These are phyloP conservation scores for Sebastes kiyomatsui DNA, from an alignment of 2,797 vertebrate genomes.

Conservation along the genomic window DNA sequence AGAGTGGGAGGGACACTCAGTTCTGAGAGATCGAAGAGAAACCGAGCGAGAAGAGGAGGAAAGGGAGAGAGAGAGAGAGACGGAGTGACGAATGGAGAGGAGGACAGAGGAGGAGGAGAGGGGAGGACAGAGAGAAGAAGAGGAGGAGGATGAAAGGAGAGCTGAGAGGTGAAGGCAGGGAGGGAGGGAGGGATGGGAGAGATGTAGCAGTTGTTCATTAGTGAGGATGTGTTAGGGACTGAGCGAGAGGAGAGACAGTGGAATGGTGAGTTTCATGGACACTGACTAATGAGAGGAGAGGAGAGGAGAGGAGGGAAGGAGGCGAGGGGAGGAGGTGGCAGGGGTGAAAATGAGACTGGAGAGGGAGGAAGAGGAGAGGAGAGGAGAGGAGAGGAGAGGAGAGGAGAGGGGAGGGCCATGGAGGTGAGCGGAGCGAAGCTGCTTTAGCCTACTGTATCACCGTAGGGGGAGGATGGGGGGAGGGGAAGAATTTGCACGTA, in stretches of 20 bases:
- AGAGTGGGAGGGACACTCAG: slow-evolving; percentile 49
- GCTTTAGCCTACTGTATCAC: slow-evolving; percentile 55
- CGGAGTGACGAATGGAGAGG: slow-evolving; percentile 3
- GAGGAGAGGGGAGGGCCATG: slow-evolving; percentile 3
- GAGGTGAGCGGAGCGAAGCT: slow-evolving; percentile 62
- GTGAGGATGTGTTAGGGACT: slow-evolving; percentile 53
- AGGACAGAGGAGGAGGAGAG: slow-evolving; percentile 4
- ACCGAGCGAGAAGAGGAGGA: slow-evolving; percentile 24
- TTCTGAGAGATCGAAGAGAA: slow-evolving; percentile 52
- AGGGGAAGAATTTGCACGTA: slow-evolving; percentile 69
- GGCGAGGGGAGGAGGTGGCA: slow-evolving; percentile 6
- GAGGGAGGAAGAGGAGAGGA: background rate
- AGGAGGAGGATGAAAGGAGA: slow-evolving; percentile 15
- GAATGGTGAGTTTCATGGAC: slow-evolving; percentile 64
- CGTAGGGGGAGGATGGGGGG: slow-evolving; percentile 56
- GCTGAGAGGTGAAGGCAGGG: slow-evolving; percentile 9
- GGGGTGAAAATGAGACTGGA: background rate
- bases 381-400: background rate
- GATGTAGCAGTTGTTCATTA: slow-evolving; percentile 65
- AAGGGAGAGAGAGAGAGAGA: background rate
- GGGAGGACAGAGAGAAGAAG: background rate
- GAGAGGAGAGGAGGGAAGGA: slow-evolving; percentile 37
- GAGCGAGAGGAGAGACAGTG: slow-evolving; percentile 44
- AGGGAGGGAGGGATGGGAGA: background rate
- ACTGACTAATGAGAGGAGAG: slow-evolving; percentile 65